Percentiles rank a stretch among this genome's conserved stretches.
These are phyloP conservation scores for Zaprionus lineosus DNA, from an alignment of 2,888 invertebrate species.

Conservation along the genomic window DNA sequence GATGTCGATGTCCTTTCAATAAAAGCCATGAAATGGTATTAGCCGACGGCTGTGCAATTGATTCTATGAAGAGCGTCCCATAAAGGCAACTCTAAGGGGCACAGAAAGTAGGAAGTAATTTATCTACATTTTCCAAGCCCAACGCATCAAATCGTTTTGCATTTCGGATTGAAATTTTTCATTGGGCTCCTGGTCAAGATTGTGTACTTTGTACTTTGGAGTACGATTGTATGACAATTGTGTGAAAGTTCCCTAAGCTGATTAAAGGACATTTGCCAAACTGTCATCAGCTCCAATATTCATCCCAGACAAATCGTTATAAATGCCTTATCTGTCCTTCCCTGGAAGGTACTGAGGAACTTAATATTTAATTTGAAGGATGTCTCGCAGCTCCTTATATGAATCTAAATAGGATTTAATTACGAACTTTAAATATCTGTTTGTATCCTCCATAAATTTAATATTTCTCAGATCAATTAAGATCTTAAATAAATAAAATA, in stretches of 20 bases:
- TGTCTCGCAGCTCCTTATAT: too few species aligned
- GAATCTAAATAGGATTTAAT: too few species aligned
- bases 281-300: too few species aligned
- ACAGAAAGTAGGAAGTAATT: constrained; percentile 62
- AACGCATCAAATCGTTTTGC: constrained; percentile 48
- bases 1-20: constrained; percentile 37
- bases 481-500: too few species aligned
- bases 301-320: neutral
- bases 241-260: constrained; percentile 52
- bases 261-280: constrained; percentile 42
- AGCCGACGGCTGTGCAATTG: constrained; percentile 18
- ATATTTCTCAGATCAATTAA: too few species aligned
- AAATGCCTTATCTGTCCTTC: too few species aligned
- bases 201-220: too few species aligned
- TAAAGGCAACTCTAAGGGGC: constrained; percentile 7
- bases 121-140: constrained; percentile 52
- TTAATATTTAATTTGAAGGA: too few species aligned
- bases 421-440: too few species aligned
- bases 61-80: too few species aligned
- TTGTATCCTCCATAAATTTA: too few species aligned
- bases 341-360: too few species aligned
- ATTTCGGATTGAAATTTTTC: constrained; percentile 26
- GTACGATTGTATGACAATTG: constrained; percentile 42
- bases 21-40: constrained; percentile 43
- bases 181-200: neutral